These are phyloP conservation scores for Willisornis vidua DNA, from an alignment of 2,113 vertebrate genomes.

Conservation along the genomic window DNA sequence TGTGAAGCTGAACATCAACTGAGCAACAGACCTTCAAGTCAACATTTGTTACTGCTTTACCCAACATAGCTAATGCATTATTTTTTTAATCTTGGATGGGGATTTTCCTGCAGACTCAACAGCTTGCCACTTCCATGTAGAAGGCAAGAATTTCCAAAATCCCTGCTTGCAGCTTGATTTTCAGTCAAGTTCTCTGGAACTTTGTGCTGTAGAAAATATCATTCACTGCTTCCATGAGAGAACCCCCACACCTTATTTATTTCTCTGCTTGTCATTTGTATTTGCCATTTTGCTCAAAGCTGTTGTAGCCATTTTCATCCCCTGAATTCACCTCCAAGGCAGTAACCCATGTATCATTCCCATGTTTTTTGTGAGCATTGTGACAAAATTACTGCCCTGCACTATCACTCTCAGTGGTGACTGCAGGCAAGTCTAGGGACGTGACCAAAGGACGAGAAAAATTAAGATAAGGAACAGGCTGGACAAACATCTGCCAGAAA, in stretches of 20 bases:
- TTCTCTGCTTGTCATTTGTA: neutral
- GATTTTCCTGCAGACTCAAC: neutral
- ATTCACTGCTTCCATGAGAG: neutral
- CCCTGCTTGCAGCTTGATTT: neutral
- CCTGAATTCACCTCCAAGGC: neutral
- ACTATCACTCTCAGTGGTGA: neutral
- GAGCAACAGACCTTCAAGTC: neutral
- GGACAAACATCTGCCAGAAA: neutral
- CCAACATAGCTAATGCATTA: accelerated
- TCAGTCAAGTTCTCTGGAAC: neutral
- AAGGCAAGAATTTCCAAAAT: neutral
- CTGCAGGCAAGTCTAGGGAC: neutral
- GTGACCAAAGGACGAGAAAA: neutral
- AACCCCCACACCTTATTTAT: neutral
- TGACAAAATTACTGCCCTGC: neutral
- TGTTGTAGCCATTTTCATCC: neutral
- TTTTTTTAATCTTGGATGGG: neutral
- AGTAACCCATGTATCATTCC: neutral
- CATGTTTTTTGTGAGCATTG: neutral
- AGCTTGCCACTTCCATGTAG: neutral
- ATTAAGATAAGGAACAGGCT: neutral
- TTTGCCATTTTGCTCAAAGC: neutral
- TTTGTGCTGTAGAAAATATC: neutral
- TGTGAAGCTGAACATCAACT: neutral
- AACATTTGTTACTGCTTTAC: neutral